Conservation (phyloP, 2,888 invertebrate species). For the Himalopsyche japonica region DNA sequence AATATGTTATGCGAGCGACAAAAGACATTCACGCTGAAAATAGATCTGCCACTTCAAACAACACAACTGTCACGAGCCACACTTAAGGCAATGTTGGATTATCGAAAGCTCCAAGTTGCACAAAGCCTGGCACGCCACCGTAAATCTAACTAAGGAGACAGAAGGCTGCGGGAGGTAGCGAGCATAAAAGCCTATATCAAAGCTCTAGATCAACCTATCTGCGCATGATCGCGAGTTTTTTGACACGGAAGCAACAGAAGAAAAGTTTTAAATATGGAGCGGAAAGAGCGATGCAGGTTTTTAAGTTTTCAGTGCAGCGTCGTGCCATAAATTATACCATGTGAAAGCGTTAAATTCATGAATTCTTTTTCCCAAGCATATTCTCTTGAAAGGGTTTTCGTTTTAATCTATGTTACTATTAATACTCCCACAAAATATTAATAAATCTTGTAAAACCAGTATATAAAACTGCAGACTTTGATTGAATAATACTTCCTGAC, state of each 20-base stretch:
- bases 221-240: background rate
- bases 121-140: slow-evolving; percentile 29
- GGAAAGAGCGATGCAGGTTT: background rate
- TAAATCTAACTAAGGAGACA: slow-evolving; percentile 32
- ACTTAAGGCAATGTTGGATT: background rate
- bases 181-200: slow-evolving; percentile 27
- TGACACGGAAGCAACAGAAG: background rate
- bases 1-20: background rate
- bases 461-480: too few relatives aligned
- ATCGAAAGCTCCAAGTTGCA: slow-evolving; percentile 25
- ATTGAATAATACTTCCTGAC: too few relatives aligned
- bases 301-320: background rate
- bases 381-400: too few relatives aligned
- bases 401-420: too few relatives aligned
- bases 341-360: background rate
- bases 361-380: too few relatives aligned
- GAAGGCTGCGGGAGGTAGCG: slow-evolving; percentile 6
- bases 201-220: slow-evolving; percentile 22
- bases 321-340: background rate
- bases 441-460: too few relatives aligned
- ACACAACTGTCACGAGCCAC: background rate
- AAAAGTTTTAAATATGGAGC: background rate
- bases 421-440: too few relatives aligned
- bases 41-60: background rate
- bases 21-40: background rate